Percentiles rank a stretch among this genome's conserved stretches.
These are phyloP conservation scores for Euleptes europaea DNA, from an alignment of 2,113 vertebrate species.

Conservation along the genomic window DNA sequence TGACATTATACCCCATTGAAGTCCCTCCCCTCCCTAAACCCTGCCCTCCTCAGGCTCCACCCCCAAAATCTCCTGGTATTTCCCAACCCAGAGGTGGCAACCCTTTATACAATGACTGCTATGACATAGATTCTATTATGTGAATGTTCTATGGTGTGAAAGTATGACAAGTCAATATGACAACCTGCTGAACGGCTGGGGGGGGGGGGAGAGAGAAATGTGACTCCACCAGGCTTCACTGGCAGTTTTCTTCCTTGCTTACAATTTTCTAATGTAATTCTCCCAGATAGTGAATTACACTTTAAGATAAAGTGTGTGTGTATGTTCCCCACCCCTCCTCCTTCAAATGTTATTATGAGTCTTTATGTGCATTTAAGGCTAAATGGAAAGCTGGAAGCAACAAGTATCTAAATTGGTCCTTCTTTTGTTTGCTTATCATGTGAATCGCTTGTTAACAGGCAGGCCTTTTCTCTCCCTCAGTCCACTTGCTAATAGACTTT, in stretches of 20 bases:
- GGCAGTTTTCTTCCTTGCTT: neutral
- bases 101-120: too few species aligned
- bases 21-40: too few species aligned
- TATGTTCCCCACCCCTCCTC: neutral
- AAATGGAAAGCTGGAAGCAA: constrained; percentile 50
- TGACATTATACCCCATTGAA: too few species aligned
- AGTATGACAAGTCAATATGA: neutral
- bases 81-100: too few species aligned
- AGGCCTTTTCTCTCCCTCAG: constrained; percentile 53
- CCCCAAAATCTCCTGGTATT: too few species aligned
- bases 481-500: constrained; percentile 62
- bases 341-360: constrained; percentile 33
- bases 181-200: neutral
- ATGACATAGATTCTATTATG: too few species aligned
- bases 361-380: constrained; percentile 49
- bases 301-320: constrained; percentile 26
- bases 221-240: neutral
- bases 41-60: too few species aligned
- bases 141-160: neutral
- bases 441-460: constrained; percentile 54
- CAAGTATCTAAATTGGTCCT: constrained; percentile 63
- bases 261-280: constrained; percentile 5
- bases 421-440: constrained; percentile 62
- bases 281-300: neutral
- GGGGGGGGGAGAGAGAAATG: neutral